Conservation (phyloP, 2,113 vertebrate species). For the Nannospalax galili region DNA sequence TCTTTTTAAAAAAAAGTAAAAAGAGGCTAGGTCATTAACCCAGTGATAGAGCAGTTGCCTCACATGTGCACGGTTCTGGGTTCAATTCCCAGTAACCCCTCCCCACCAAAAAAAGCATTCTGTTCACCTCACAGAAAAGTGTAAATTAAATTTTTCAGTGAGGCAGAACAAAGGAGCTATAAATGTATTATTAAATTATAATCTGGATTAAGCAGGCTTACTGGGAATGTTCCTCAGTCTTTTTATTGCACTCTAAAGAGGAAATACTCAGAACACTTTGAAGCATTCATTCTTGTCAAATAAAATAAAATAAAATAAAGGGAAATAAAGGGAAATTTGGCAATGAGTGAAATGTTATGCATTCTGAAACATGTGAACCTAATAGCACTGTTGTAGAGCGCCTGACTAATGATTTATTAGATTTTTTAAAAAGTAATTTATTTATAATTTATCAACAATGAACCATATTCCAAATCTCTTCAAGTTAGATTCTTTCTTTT, state of each 20-base stretch:
- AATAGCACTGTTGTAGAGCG: constrained; percentile 2
- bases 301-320: too few relatives aligned
- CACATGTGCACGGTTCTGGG: not conserved
- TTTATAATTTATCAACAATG: constrained; percentile 15
- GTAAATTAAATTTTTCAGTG: constrained; percentile 33
- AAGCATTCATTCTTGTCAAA: constrained; percentile 65
- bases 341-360: constrained; percentile 58
- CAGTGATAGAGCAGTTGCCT: not conserved
- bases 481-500: not conserved
- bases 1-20: not conserved
- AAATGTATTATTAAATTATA: constrained; percentile 68
- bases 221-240: constrained; percentile 51
- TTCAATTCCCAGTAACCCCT: not conserved
- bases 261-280: constrained; percentile 62
- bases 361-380: constrained; percentile 42
- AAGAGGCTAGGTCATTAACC: not conserved
- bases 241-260: constrained; percentile 54
- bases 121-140: constrained; percentile 33
- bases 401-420: constrained; percentile 26
- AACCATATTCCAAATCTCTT: not conserved
- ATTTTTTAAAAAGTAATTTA: constrained; percentile 56
- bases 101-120: too few relatives aligned
- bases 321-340: constrained; percentile 51
- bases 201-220: constrained; percentile 64
- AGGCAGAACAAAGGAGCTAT: constrained; percentile 21